A percentile compares a stretch with the other conserved stretches of the same genome.
phyloP scores from a whole-genome alignment of 2,888 invertebrate genomes.

The Acrobasis repandana region DNA sequence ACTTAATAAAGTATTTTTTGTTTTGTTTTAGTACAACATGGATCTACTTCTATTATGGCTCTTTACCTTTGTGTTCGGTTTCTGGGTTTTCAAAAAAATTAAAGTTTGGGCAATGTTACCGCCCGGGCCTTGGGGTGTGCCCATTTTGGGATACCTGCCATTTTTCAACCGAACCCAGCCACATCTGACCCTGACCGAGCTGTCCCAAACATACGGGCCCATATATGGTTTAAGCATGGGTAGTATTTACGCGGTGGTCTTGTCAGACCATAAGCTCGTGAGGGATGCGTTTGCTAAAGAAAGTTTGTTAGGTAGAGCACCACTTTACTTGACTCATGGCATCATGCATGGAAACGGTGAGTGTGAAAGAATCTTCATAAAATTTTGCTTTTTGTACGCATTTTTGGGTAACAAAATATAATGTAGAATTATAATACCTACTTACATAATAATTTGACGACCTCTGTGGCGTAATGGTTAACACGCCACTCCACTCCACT shows the following conservation, averaged over 20 bases:
- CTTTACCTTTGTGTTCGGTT: constrained; percentile 53
- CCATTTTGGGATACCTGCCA: constrained; percentile 90
- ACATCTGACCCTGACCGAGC: constrained; percentile 86
- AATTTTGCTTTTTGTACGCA: neutral
- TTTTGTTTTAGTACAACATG: constrained; percentile 49
- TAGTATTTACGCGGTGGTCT: constrained; percentile 87
- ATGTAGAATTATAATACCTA: too few species aligned
- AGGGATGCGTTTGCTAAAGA: constrained; percentile 89
- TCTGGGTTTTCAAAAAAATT: constrained; percentile 63
- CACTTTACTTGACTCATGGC: constrained; percentile 92
- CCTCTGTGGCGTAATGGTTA: too few species aligned
- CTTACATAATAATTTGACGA: too few species aligned
- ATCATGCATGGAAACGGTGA: constrained; percentile 94
- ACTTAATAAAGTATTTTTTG: too few species aligned
- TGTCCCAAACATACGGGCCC: constrained; percentile 87
- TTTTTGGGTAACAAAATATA: too few species aligned
- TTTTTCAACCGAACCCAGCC: constrained; percentile 87
- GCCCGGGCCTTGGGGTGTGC: constrained; percentile 91
- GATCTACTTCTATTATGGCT: constrained; percentile 56
- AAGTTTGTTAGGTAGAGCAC: constrained; percentile 89
- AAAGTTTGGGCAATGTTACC: constrained; percentile 80
- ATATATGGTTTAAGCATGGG: constrained; percentile 90
- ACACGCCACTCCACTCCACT: too few species aligned
- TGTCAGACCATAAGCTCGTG: constrained; percentile 89
- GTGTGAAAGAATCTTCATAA: constrained; percentile 36